Evolutionary conservation across 2,113 vertebrate species (phyloP), one percentile per base, ranked within the genome.

Genomic region (Equus quagga): DNA sequence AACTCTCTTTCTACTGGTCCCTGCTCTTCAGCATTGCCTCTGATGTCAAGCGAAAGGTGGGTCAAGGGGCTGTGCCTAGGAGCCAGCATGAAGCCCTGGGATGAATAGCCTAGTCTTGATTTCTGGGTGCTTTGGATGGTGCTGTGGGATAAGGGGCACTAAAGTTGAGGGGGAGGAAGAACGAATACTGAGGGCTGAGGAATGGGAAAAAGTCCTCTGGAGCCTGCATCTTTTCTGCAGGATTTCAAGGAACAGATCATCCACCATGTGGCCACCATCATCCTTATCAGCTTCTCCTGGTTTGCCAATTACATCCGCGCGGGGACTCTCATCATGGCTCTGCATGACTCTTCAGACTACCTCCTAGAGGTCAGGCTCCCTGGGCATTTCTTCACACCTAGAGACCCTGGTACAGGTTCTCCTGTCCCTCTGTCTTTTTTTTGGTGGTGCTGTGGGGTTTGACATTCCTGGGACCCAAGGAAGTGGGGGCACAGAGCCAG

Each of bases 261-360:
- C 97, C 99, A 99, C 98, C 99, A 99, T 0, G 99, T 99, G 0
- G 99, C 99, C 70, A 99, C 99, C 78, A 99, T 99, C 98, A 98
- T 99, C 89, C 99, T 99, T 97, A 99, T 99, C 98, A 99, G 99
- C 97, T 99, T 99, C 98, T 99, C 99, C 91, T 99, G 99, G 99
- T 99, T 99, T 49, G 99, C 99, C 91, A 99, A 99, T 97, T 99
- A 99, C 95, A 99, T 99, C 97, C 99, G 99, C 0, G 99, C 99
- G 0, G 99, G 99, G 85, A 99, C 99, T 0, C 99, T 99, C 64
- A 99, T 99, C 98, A 99, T 99, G 99, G 99, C 99, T 64, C 98
- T 99, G 86, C 99, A 99, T 0, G 99, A 99, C 95, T 99, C 99
- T 28, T 99, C 99, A 0, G 99, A 99, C 98, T 99, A 99, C 92